These are phyloP conservation scores for Menura novaehollandiae DNA, from an alignment of 2,113 vertebrate species.

Conservation along the genomic window DNA sequence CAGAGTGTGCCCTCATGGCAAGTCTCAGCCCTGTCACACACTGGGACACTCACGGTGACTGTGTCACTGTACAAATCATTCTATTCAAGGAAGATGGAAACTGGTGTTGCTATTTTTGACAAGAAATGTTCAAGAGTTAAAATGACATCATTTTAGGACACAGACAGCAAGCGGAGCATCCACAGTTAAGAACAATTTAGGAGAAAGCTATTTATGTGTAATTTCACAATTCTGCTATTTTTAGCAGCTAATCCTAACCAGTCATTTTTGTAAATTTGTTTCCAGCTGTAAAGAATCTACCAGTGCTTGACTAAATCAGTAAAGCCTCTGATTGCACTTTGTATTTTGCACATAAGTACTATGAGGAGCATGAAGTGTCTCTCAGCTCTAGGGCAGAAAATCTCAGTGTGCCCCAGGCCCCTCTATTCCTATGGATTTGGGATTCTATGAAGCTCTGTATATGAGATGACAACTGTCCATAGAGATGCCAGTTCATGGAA, in stretches of 20 bases:
- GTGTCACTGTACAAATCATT: neutral
- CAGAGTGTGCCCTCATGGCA: neutral
- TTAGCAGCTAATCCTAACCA: neutral
- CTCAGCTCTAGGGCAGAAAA: neutral
- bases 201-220: neutral
- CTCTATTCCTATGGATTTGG: neutral
- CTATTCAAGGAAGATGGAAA: neutral
- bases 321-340: neutral
- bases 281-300: neutral
- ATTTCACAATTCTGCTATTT: neutral
- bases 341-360: neutral
- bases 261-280: neutral
- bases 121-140: neutral
- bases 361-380: neutral
- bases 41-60: neutral
- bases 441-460: neutral
- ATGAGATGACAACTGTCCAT: neutral
- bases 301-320: neutral
- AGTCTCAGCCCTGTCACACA: neutral
- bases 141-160: neutral
- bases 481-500: neutral
- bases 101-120: neutral
- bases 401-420: neutral
- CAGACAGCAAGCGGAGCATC: neutral
- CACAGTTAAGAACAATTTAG: neutral